phyloP scores from a whole-genome alignment of 2,113 vertebrate species.

The Channa argus region DNA sequence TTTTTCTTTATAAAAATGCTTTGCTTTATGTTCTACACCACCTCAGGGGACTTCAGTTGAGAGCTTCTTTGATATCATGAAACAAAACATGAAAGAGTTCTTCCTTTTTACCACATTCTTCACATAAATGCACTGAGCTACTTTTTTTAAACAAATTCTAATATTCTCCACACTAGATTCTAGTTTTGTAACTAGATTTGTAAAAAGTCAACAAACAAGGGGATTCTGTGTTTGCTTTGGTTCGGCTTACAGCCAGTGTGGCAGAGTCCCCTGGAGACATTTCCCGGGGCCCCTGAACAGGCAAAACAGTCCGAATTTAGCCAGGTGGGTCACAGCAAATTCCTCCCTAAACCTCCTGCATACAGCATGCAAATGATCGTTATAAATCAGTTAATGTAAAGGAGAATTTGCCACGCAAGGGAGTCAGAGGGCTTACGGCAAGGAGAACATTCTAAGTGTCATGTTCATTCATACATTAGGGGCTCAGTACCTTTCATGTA shows the following conservation, averaged over 20 bases:
- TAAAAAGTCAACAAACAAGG: constrained; percentile 38
- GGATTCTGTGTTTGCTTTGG: constrained; percentile 61
- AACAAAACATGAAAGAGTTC: constrained; percentile 33
- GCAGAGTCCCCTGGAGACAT: constrained; percentile 34
- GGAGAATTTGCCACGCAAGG: constrained; percentile 53
- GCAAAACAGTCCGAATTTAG: constrained; percentile 51
- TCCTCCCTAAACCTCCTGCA: constrained; percentile 38
- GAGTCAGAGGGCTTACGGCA: constrained; percentile 29
- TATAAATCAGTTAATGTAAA: constrained; percentile 64
- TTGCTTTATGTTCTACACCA: constrained; percentile 7
- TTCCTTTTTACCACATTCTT: constrained; percentile 39
- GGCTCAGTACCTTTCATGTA: constrained; percentile 38
- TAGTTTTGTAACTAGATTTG: background rate
- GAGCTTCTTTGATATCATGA: constrained; percentile 42
- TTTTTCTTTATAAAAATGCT: constrained; percentile 22
- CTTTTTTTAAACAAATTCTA: constrained; percentile 14
- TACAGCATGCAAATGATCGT: constrained; percentile 48
- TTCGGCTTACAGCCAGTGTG: constrained; percentile 49
- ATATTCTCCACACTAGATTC: constrained; percentile 24
- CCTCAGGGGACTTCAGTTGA: constrained; percentile 13
- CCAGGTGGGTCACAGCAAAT: constrained; percentile 52
- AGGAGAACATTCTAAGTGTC: constrained; percentile 16
- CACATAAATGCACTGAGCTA: constrained; percentile 17
- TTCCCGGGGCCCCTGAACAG: constrained; percentile 42
- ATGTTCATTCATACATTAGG: constrained; percentile 10